These are phyloP conservation scores for Lordiphosa andalusiaca DNA, from an alignment of 2,888 invertebrate genomes.

Conservation along the genomic window DNA sequence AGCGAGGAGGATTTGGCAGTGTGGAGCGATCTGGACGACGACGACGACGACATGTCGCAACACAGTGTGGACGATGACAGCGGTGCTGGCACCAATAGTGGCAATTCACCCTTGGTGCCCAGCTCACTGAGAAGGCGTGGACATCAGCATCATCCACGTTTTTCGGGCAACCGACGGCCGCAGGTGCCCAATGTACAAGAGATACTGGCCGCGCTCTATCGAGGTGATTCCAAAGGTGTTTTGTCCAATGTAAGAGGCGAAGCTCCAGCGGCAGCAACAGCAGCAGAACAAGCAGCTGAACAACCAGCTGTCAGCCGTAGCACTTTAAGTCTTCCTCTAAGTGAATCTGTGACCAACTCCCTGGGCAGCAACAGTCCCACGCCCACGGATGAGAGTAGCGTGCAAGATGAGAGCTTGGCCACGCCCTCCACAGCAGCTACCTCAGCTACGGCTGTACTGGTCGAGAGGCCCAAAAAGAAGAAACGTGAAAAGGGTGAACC, in stretches of 20 bases:
- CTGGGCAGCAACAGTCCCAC: conserved; percentile 78
- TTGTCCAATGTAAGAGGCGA: conserved; percentile 71
- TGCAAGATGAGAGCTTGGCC: conserved; percentile 69
- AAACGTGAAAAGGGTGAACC: conserved; percentile 62
- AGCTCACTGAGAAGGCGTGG: conserved; percentile 83
- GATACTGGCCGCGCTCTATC: conserved; percentile 79
- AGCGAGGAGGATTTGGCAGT: conserved; percentile 28
- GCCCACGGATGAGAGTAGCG: conserved; percentile 79
- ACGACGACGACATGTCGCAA: conserved; percentile 34
- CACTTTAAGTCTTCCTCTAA: conserved; percentile 74
- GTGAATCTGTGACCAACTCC: conserved; percentile 73
- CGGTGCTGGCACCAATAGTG: conserved; percentile 58
- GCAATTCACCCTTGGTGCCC: conserved; percentile 55
- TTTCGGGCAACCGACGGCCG: conserved; percentile 83
- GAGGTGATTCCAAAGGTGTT: conserved; percentile 76
- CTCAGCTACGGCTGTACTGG: conserved; percentile 6
- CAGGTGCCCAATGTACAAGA: conserved; percentile 81
- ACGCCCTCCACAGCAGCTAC: conserved; percentile 18
- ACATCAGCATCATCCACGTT: conserved; percentile 88
- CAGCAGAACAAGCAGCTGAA: conserved; percentile 2
- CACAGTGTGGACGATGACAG: conserved; percentile 58
- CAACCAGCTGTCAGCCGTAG: conserved; percentile 49
- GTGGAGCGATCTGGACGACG: conserved; percentile 55
- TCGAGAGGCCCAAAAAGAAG: conserved; percentile 52
- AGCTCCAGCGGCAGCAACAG: conserved; percentile 8